A percentile compares a stretch with the other conserved stretches of the same genome.
phyloP scores from a whole-genome alignment of 2,888 invertebrate species.

The Himalopsyche japonica region DNA sequence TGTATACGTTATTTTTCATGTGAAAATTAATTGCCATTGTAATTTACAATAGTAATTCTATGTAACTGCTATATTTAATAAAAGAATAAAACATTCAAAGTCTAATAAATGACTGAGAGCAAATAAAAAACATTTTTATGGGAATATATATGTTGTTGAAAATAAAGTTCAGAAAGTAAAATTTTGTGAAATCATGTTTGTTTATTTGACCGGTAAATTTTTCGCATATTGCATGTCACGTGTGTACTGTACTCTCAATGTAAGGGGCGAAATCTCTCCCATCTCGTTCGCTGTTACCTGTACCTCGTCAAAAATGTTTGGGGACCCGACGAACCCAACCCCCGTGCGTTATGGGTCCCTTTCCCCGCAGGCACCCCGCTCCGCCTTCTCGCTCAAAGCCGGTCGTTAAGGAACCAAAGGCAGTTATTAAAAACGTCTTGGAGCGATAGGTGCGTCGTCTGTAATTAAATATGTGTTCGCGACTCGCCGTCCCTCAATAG shows the following conservation, averaged over 20 bases:
- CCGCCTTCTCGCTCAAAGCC: constrained; percentile 44
- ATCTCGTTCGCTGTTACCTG: background rate
- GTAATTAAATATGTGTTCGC: constrained; percentile 41
- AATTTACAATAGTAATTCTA: no score
- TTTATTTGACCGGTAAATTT: background rate
- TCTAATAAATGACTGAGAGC: no score
- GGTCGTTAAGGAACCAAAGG: constrained; percentile 56
- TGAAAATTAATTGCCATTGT: no score
- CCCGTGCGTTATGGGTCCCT: constrained; percentile 25
- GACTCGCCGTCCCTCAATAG: constrained; percentile 59
- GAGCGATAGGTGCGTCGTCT: constrained; percentile 55
- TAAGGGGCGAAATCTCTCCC: background rate
- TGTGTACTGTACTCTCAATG: background rate
- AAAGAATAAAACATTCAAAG: no score
- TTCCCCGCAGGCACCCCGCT: constrained; percentile 46
- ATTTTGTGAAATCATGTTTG: background rate
- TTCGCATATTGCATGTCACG: background rate
- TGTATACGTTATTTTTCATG: no score
- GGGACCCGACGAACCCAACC: constrained; percentile 24
- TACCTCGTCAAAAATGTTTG: background rate
- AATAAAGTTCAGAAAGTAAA: no score
- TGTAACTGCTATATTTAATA: no score
- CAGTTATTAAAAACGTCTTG: constrained; percentile 66
- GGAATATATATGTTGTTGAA: no score
- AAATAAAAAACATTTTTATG: no score